A percentile compares a stretch with the other conserved stretches of the same genome.
Evolutionary conservation across 2,888 invertebrate species (phyloP).

Genomic region (Pollenia griseotomentosa): DNA sequence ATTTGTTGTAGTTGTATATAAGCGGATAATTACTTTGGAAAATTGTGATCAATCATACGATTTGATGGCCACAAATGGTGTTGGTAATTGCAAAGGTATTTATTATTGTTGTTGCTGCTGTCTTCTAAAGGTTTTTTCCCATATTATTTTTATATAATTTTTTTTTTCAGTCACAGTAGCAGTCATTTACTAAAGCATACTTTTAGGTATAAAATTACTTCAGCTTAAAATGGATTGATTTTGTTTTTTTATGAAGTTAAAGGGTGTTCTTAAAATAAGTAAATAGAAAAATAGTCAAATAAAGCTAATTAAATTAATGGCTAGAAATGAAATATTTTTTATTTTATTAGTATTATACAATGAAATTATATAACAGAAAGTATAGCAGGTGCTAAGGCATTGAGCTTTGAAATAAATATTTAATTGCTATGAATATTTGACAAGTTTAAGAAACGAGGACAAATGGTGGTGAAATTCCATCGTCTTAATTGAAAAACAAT

Average conservation of each 20-base stretch:
- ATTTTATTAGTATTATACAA: too few species aligned
- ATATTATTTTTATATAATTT: background rate
- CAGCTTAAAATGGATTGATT: background rate
- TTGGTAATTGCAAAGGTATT: conserved; percentile 66
- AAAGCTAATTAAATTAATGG: conserved; percentile 56
- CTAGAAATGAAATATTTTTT: too few species aligned
- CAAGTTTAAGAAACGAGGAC: background rate
- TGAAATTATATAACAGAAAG: too few species aligned
- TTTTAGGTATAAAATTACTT: conserved; percentile 38
- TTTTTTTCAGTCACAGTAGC: background rate
- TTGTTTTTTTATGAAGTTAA: background rate
- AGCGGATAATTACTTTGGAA: conserved; percentile 81
- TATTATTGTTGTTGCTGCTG: conserved; percentile 13
- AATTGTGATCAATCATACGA: conserved; percentile 81
- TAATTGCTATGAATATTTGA: conserved; percentile 8
- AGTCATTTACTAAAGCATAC: conserved; percentile 19
- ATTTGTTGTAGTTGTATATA: conserved; percentile 9
- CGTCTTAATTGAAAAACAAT: background rate
- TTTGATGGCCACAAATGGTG: conserved; percentile 74
- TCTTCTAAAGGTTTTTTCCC: conserved; percentile 1
- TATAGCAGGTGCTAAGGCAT: too few species aligned
- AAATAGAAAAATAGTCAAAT: background rate
- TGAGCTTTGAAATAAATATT: too few species aligned
- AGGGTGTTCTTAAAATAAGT: background rate
- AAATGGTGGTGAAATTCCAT: background rate